These are phyloP conservation scores for Galagoides demidoff DNA, from an alignment of 2,797 vertebrate genomes.

Conservation along the genomic window DNA sequence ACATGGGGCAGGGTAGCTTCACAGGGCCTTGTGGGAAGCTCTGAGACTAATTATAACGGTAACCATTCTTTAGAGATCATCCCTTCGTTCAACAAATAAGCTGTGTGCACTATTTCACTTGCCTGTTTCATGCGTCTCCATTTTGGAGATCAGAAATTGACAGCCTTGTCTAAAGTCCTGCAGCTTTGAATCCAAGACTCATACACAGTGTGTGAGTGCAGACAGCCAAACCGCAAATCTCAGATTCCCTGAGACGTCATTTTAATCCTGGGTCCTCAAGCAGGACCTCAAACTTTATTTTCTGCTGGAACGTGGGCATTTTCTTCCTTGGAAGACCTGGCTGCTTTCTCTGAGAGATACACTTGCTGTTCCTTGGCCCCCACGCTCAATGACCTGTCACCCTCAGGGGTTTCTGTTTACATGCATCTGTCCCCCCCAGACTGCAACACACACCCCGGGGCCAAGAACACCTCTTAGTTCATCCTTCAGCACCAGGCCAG, in stretches of 20 bases:
- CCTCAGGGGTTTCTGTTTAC: background rate
- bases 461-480: background rate
- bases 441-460: background rate
- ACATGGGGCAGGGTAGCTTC: background rate
- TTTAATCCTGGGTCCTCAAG: background rate
- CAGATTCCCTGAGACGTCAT: background rate
- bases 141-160: background rate
- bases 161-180: background rate
- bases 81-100: background rate
- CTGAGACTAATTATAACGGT: background rate
- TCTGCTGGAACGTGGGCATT: background rate
- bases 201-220: fast-evolving
- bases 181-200: background rate
- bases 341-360: background rate
- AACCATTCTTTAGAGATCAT: background rate
- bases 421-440: background rate
- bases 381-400: background rate
- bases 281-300: background rate
- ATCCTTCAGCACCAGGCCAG: background rate
- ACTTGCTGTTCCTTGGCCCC: background rate
- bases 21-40: background rate
- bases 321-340: background rate
- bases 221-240: background rate
- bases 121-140: background rate
- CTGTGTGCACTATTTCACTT: background rate